Percentiles rank a stretch among this genome's conserved stretches.
Conservation (phyloP, 1,140 invertebrate genomes). For the Teleogryllus occipitalis region DNA sequence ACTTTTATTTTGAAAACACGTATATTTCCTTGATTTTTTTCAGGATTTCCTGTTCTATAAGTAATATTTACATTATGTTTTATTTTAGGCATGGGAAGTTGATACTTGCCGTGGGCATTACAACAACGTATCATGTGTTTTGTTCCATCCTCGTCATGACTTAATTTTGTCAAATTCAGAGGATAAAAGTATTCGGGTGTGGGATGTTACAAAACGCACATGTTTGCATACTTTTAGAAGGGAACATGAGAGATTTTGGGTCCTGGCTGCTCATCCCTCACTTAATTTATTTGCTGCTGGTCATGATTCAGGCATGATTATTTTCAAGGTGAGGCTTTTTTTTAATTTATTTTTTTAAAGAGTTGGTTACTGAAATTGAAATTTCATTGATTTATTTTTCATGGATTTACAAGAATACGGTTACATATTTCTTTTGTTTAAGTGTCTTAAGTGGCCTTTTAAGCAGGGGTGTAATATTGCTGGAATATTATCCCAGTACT, state of each 20-base stretch:
- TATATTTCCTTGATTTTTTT: no score
- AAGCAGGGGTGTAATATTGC: no score
- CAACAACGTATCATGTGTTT: slow-evolving; percentile 96
- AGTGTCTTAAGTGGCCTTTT: no score
- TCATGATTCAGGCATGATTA: slow-evolving; percentile 89
- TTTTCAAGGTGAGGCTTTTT: slow-evolving; percentile 47
- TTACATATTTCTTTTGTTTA: no score
- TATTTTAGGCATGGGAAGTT: slow-evolving; percentile 86
- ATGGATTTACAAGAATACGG: no score
- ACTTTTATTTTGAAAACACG: no score
- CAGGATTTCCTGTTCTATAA: no score
- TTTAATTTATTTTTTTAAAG: neutral
- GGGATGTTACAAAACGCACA: slow-evolving; percentile 98
- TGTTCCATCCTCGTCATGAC: slow-evolving; percentile 97
- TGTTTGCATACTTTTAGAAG: slow-evolving; percentile 91
- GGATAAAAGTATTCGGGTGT: slow-evolving; percentile 95
- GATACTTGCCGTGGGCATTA: slow-evolving; percentile 98
- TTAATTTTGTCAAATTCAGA: slow-evolving; percentile 96
- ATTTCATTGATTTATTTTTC: no score
- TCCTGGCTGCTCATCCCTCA: slow-evolving; percentile 82
- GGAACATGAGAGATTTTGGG: slow-evolving; percentile 96
- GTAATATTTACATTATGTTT: neutral
- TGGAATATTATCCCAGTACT: no score
- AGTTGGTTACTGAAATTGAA: no score
- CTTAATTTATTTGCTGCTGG: slow-evolving; percentile 85